A percentile compares a stretch with the other conserved stretches of the same genome.
Evolutionary conservation across 2,888 invertebrate species (phyloP).

Genomic region (Pterostichus niger): DNA sequence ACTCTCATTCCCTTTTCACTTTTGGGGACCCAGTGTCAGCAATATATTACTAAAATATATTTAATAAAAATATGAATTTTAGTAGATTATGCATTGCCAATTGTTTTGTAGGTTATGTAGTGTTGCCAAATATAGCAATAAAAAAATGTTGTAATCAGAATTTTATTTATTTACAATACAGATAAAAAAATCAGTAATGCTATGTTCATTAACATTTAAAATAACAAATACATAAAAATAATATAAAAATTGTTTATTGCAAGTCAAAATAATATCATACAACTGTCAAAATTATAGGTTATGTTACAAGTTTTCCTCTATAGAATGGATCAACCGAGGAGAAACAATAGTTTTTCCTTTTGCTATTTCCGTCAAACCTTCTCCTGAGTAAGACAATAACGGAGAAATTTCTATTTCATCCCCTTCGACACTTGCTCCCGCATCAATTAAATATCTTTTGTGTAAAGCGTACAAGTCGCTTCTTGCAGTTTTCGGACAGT

Average conservation of each 20-base stretch:
- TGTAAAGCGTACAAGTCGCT: constrained; percentile 88
- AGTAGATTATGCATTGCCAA: background rate
- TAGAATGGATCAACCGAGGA: constrained; percentile 75
- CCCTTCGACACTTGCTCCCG: constrained; percentile 87
- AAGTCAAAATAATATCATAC: background rate
- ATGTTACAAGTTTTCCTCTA: constrained; percentile 40
- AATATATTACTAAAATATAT: no score
- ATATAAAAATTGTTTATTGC: background rate
- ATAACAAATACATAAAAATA: background rate
- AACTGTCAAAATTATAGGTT: no score
- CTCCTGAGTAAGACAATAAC: constrained; percentile 93
- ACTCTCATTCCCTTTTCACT: no score
- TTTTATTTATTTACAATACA: no score
- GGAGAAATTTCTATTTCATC: constrained; percentile 95
- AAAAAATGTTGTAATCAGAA: no score
- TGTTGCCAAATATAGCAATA: no score
- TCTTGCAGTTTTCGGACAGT: constrained; percentile 93
- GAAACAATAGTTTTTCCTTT: constrained; percentile 83
- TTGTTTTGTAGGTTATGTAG: no score
- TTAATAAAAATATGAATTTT: background rate
- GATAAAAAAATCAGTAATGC: no score
- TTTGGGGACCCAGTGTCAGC: no score
- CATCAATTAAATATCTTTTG: constrained; percentile 87
- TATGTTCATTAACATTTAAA: no score
- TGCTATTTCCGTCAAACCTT: constrained; percentile 86